Conservation (phyloP, 1,140 invertebrate genomes). For the Nasonia vitripennis region DNA sequence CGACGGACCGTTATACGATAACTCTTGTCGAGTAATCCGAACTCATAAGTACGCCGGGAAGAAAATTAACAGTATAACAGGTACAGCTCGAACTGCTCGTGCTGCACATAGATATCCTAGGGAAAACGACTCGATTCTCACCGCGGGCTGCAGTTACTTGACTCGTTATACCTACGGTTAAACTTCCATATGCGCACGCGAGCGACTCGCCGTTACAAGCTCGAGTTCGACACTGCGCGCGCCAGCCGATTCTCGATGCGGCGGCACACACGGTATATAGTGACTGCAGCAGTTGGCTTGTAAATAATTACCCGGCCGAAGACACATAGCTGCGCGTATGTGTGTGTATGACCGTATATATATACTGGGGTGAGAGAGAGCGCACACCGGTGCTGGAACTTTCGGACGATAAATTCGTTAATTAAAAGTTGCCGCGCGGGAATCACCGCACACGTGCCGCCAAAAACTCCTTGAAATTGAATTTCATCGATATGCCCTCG, state of each 20-base stretch:
- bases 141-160: background rate
- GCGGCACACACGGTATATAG: too few relatives aligned
- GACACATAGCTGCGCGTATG: background rate
- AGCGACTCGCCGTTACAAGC: background rate
- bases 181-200: slow-evolving; percentile 13
- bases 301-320: slow-evolving; percentile 26
- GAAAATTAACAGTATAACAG: background rate
- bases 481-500: slow-evolving; percentile 3
- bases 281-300: background rate
- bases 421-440: slow-evolving; percentile 15
- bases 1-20: too few relatives aligned
- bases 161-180: background rate
- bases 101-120: background rate
- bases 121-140: background rate
- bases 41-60: background rate
- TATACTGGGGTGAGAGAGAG: too few relatives aligned
- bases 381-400: background rate
- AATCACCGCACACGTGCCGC: background rate
- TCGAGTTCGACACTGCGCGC: slow-evolving; percentile 2
- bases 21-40: background rate
- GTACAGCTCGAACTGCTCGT: background rate
- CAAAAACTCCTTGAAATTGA: slow-evolving; percentile 15
- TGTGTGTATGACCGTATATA: background rate
- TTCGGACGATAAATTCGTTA: slow-evolving; percentile 28
- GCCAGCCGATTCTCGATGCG: background rate